Evolutionary conservation across 2,797 vertebrate species (phyloP).

Genomic region (Danionella dracula): DNA sequence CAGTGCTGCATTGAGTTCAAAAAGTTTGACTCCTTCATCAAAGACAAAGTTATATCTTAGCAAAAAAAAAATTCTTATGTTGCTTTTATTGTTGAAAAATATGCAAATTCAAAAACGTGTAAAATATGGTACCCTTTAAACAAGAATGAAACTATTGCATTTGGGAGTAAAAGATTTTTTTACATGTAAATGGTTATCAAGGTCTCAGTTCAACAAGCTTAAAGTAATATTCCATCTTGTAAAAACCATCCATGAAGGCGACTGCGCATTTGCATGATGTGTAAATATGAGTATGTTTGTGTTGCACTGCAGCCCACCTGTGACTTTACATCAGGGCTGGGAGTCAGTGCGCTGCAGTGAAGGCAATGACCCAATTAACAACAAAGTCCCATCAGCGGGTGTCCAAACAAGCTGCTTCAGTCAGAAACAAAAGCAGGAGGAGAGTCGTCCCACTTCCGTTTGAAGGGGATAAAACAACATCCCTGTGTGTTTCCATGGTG

Average conservation of each 20-base stretch:
- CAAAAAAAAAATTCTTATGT: too few relatives aligned
- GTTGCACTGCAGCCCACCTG: constrained; percentile 25
- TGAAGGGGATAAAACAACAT: constrained; percentile 27
- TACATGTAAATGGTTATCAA: too few relatives aligned
- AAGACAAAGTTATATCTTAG: too few relatives aligned
- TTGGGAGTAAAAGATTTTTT: too few relatives aligned
- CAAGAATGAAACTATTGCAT: too few relatives aligned
- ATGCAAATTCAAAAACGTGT: too few relatives aligned
- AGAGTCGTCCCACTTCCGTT: constrained; percentile 36
- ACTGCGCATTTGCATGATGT: not conserved
- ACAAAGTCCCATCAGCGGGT: constrained; percentile 50
- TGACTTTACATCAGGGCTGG: constrained; percentile 45
- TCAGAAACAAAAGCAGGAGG: constrained; percentile 45
- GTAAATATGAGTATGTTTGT: constrained; percentile 25
- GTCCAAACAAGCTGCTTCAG: constrained; percentile 46
- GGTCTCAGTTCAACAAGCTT: not conserved
- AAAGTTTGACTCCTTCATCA: too few relatives aligned
- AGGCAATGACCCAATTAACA: constrained; percentile 49
- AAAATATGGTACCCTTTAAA: too few relatives aligned
- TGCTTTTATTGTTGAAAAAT: too few relatives aligned
- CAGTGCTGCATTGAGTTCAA: too few relatives aligned
- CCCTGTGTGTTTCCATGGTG: constrained; percentile 41
- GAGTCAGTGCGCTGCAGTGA: constrained; percentile 42
- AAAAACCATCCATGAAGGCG: not conserved
- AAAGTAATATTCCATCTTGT: constrained; percentile 13